Conservation (phyloP, 2,113 vertebrate species). For the Todiramphus chloris region DNA sequence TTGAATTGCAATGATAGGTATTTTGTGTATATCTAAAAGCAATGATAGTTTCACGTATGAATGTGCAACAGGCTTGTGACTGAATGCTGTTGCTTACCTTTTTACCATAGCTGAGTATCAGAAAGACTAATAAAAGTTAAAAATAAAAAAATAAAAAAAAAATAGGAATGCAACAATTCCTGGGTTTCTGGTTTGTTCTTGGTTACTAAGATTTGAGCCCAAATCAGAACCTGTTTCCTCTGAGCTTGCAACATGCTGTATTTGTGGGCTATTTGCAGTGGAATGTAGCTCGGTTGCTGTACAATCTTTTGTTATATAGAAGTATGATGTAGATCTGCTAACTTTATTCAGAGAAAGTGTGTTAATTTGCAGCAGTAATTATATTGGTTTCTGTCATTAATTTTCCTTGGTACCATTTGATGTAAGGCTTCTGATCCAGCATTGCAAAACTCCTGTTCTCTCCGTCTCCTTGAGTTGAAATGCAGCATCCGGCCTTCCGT, state of each 20-base stretch:
- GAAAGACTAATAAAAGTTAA: constrained; percentile 39
- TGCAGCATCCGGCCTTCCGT: not conserved
- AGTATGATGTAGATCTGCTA: constrained; percentile 43
- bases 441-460: not conserved
- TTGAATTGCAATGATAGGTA: constrained; percentile 77
- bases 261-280: constrained; percentile 45
- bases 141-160: not conserved
- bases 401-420: constrained; percentile 26
- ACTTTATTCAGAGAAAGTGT: constrained; percentile 55
- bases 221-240: constrained; percentile 49
- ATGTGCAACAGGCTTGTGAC: constrained; percentile 81
- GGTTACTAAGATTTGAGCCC: constrained; percentile 53
- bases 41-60: constrained; percentile 79
- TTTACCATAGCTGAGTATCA: constrained; percentile 71
- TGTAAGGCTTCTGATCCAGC: not conserved
- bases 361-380: constrained; percentile 66
- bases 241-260: constrained; percentile 50
- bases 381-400: constrained; percentile 34
- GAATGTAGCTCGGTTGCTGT: constrained; percentile 44
- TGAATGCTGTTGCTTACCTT: constrained; percentile 76
- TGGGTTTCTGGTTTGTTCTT: constrained; percentile 63
- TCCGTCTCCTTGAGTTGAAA: not conserved
- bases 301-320: constrained; percentile 38
- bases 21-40: constrained; percentile 79
- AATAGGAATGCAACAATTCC: constrained; percentile 78